Evolutionary conservation across 2,888 invertebrate genomes (phyloP).

Genomic region (Corythucha ciliata): DNA sequence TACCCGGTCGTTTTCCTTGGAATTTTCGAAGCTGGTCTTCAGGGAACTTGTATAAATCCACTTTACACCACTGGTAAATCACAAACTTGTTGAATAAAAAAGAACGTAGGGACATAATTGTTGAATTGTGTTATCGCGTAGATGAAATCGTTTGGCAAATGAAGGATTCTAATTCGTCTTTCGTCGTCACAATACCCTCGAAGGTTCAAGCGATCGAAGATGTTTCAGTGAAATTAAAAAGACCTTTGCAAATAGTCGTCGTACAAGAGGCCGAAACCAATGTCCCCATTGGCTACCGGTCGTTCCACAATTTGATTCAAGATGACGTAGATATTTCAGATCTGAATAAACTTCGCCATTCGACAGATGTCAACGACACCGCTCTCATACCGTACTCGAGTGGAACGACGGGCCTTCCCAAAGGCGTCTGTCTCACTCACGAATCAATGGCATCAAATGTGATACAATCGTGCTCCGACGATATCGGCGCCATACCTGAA

Average conservation of each 20-base stretch:
- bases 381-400: constrained; percentile 25
- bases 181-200: constrained; percentile 19
- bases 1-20: constrained; percentile 58
- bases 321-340: not conserved
- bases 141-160: constrained; percentile 27
- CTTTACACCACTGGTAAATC: constrained; percentile 50
- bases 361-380: constrained; percentile 5
- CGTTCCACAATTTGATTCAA: no score
- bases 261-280: no score
- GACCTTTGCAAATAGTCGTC: no score
- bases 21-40: constrained; percentile 56
- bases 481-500: constrained; percentile 1
- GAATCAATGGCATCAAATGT: constrained; percentile 21
- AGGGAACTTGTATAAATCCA: constrained; percentile 65
- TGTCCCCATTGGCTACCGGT: no score
- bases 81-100: not conserved
- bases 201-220: no score
- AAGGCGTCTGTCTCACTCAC: constrained; percentile 27
- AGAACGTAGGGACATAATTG: not conserved
- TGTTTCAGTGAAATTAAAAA: no score
- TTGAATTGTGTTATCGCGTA: no score
- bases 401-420: constrained; percentile 27
- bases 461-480: constrained; percentile 1
- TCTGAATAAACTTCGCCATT: not conserved
- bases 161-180: constrained; percentile 19